Evolutionary conservation across 2,797 vertebrate genomes (phyloP), one percentile per base, ranked within the genome.

Genomic region (Meriones psammophilus): DNA sequence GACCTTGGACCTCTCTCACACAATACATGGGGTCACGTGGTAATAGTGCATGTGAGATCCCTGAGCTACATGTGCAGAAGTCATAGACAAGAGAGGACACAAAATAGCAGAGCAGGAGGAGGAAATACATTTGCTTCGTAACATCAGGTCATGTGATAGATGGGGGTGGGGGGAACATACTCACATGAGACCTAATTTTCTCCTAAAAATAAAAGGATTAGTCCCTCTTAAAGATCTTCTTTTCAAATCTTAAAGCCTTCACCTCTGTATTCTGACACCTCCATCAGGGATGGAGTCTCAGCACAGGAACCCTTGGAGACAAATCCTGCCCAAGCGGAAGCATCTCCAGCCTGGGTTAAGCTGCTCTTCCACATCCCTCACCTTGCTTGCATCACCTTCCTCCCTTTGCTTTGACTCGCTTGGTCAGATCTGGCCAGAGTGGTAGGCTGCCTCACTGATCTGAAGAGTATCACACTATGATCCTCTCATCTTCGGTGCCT

Each of bases 341-440:
- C 73, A 79, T 60, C 85, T 90, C 91, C 74, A 28, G 54, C 79
- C 88, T 56, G 28, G 77, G 62, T 36, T 12, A 58, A 36, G 30
- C 30, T 81, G n/a, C 4, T 39, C 8, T 68, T 22, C 66, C 20
- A 1, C 0, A 3, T 54, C 39, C 50, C 12, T 26, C 20, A 7
- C 13, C 20, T 4, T 39, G 24, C 28, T 62, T 30, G 30, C 26
- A 28, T 28, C 62, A 14, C 9, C 15, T 68, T 26, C 24, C 54
- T 86, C 30, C 24, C 9, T 86, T 71, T 89, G 69, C n/a, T 64
- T 18, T 28, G 46, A 46, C 18, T 13, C 18, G 22, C 46, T n/a
- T 1, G 9, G 76, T 42, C 62, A 20, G 42, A 56, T 74, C 14
- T 5, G 73, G 10, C 22, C 64, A 46, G 73, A 50, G 20, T 17